Percentiles rank a stretch among this genome's conserved stretches.
These are phyloP conservation scores for Schizopygopsis pylzovi DNA, from an alignment of 2,797 vertebrate species.

Conservation along the genomic window DNA sequence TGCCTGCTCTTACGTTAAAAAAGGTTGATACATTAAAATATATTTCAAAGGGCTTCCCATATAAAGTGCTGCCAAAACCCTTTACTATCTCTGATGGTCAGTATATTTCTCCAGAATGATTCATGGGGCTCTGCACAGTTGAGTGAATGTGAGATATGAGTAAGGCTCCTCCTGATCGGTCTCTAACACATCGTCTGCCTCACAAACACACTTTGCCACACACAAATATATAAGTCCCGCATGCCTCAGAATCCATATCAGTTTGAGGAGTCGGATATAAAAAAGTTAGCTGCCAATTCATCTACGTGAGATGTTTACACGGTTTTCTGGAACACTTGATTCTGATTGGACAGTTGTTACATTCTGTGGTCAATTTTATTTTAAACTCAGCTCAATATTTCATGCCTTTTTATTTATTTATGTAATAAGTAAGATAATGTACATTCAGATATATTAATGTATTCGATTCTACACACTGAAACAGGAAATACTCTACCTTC, in stretches of 20 bases:
- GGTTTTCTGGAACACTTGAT: not conserved
- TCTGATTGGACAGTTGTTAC: not conserved
- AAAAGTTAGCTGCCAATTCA: slow-evolving; percentile 23
- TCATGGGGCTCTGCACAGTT: slow-evolving; percentile 36
- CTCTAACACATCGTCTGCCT: slow-evolving; percentile 9
- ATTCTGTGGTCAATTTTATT: not conserved
- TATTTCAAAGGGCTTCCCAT: not conserved
- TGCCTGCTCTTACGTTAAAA: not conserved
- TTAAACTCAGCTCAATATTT: not conserved
- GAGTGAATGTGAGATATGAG: slow-evolving; percentile 29
- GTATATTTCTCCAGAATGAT: slow-evolving; percentile 19
- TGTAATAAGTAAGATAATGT: slow-evolving; percentile 1
- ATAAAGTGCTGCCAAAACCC: not conserved
- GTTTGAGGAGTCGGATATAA: not conserved
- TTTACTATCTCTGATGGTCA: not conserved
- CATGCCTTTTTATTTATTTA: not conserved
- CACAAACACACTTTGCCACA: slow-evolving; percentile 32
- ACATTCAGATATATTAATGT: not conserved
- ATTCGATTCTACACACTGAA: not conserved
- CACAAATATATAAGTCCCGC: slow-evolving; percentile 25
- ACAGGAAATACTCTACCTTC: not conserved
- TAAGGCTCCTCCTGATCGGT: slow-evolving; percentile 8
- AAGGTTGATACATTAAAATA: not conserved
- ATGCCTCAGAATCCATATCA: slow-evolving; percentile 18
- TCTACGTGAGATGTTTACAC: not conserved